Base-by-base conservation (phyloP, 2,888 invertebrate species). In the Tachina lurida region DNA sequence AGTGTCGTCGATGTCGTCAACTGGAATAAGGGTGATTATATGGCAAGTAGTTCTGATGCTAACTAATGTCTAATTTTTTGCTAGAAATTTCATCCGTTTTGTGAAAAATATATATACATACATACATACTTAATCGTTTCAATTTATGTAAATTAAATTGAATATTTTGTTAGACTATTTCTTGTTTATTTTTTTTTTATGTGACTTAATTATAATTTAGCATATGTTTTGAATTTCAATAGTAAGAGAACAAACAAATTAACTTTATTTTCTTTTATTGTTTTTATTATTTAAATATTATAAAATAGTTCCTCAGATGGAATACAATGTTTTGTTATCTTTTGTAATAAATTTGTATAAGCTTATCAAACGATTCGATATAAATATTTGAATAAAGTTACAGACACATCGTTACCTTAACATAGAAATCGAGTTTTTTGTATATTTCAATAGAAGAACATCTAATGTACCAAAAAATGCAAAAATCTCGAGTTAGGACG, bases 221-320 rank as follows among this genome's bases (percentile, higher is more conserved):
- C 71, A 45, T 71, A 45, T 70, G 56, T n/a, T 49, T 54, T 54
- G n/a, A 12, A 8, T 62, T 75, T 75, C 45, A 19, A 54, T 52
- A 41, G 62, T 60, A 43, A 22, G 12, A 56, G 17, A 65, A 65
- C 9, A 39, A 65, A 65, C 9, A 31, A 31, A 56, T 65, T 63
- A 45, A 9, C 17, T 12, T 10, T 56, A 47, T 19, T 65, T 67
- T 47, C 45, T 3, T 45, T 49, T n/a, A 43, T 17, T 54, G 22
- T 22, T 54, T 63, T 22, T n/a, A 63, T 52, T 43, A 41, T 60
- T 60, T n/a, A 22, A 52, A 75, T 63, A 17, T 3, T 7, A 31
- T 31, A 31, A 52, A 63, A 19, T 41, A 39, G 17, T 45, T 71
- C 12, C 10, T 52, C 10, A 2, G 17, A 47, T 4, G 7, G 3